Conservation (phyloP, 2,113 vertebrate species). For the Narcine bancroftii region DNA sequence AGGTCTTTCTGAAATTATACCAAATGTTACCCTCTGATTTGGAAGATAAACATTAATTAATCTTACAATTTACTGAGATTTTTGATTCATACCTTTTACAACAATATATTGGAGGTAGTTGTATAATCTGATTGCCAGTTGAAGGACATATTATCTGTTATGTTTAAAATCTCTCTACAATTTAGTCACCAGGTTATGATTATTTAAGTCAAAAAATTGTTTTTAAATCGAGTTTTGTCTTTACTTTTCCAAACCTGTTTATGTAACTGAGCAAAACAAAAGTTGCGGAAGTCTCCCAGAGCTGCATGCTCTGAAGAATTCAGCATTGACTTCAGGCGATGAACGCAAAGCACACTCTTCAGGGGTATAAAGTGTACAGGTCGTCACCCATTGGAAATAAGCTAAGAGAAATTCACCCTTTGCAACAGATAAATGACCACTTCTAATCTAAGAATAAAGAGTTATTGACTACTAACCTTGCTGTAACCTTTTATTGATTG, state of each 20-base stretch:
- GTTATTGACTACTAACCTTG: conserved; percentile 24
- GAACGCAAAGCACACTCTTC: conserved; percentile 14
- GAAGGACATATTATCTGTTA: not conserved
- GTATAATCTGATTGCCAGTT: not conserved
- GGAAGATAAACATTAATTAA: not conserved
- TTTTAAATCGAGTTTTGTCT: too few relatives aligned
- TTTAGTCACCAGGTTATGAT: not conserved
- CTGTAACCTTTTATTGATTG: conserved; percentile 24
- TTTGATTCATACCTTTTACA: not conserved
- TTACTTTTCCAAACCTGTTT: not conserved
- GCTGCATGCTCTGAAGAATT: not conserved
- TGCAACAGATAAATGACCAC: conserved; percentile 22
- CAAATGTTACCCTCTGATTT: not conserved
- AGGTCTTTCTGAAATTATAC: not conserved
- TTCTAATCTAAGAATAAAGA: conserved; percentile 31
- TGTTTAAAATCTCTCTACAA: not conserved
- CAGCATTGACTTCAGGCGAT: not conserved
- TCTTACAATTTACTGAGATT: not conserved
- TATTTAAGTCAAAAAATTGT: not conserved
- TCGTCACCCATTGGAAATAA: conserved; percentile 23
- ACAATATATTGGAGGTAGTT: not conserved
- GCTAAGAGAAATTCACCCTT: conserved; percentile 16
- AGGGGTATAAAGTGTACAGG: not conserved
- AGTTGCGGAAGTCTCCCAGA: not conserved
- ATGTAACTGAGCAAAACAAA: not conserved